These are phyloP conservation scores for Calosoma granatense DNA, from an alignment of 1,140 invertebrate genomes.

Conservation along the genomic window DNA sequence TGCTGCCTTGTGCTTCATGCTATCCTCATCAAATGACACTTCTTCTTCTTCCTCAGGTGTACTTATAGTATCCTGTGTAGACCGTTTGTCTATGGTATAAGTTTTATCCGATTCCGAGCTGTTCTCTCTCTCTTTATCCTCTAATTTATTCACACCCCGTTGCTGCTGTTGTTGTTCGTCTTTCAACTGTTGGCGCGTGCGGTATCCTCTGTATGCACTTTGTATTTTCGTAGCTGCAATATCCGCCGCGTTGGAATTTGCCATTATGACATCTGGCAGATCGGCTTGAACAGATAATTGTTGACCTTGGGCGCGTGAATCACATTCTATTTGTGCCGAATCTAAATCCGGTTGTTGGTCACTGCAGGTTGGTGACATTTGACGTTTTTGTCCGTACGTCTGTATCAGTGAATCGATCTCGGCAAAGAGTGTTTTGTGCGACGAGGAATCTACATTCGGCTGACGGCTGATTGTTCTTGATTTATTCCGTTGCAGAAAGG, in stretches of 20 bases:
- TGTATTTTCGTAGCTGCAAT: background rate
- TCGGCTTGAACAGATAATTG: background rate
- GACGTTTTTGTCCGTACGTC: background rate
- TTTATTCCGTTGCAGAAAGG: background rate
- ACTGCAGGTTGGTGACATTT: background rate
- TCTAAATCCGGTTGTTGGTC: background rate
- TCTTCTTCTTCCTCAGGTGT: background rate
- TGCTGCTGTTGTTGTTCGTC: background rate
- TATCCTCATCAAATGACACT: background rate
- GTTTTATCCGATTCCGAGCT: background rate
- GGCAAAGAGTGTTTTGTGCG: background rate
- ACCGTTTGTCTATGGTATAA: background rate
- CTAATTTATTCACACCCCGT: background rate
- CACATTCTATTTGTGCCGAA: background rate
- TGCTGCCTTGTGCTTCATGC: background rate
- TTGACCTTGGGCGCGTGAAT: background rate
- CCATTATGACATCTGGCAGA: background rate
- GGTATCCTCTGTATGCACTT: background rate
- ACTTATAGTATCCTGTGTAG: background rate
- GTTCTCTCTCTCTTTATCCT: background rate
- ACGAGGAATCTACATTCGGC: background rate
- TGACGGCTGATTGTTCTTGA: background rate
- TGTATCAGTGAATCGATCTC: background rate
- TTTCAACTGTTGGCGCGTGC: background rate
- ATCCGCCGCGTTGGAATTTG: background rate